Conservation (phyloP, 2,797 vertebrate species). For the Sebastes kiyomatsui region DNA sequence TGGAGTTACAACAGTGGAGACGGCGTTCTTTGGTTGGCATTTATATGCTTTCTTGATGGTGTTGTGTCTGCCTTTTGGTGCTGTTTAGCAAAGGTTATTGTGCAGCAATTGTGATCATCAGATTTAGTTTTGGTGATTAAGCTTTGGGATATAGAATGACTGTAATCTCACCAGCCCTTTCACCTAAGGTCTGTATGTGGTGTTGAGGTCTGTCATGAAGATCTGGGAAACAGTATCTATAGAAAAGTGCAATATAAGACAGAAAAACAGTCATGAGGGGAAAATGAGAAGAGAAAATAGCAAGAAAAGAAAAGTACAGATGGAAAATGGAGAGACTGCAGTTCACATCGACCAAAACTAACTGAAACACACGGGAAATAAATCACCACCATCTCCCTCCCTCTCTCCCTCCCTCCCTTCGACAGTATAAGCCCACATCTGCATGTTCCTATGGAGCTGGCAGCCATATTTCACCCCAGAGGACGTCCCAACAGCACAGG, state of each 20-base stretch:
- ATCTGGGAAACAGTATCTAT: neutral
- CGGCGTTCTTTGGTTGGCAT: neutral
- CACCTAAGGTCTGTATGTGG: neutral
- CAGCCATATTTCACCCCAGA: conserved; percentile 72
- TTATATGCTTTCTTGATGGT: neutral
- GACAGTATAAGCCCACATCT: conserved; percentile 68
- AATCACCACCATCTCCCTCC: conserved; percentile 62
- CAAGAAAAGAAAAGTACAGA: conserved; percentile 38
- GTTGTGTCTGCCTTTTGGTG: neutral
- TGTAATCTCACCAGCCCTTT: neutral
- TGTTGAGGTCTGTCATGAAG: conserved; percentile 3
- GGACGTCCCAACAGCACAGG: conserved; percentile 44
- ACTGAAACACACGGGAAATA: conserved; percentile 79
- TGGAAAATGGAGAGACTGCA: conserved; percentile 66
- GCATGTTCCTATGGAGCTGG: conserved; percentile 71
- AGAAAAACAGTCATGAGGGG: neutral
- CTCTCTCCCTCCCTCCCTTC: conserved; percentile 28
- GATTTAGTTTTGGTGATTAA: neutral
- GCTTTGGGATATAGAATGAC: neutral
- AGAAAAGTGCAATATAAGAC: neutral
- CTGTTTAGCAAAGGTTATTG: neutral
- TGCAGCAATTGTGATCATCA: neutral
- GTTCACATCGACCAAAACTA: conserved; percentile 69
- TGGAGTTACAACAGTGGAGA: conserved; percentile 15
- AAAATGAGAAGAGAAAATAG: conserved; percentile 29